These are phyloP conservation scores for Sebastes miniatus DNA, from an alignment of 2,797 vertebrate species.

Conservation along the genomic window DNA sequence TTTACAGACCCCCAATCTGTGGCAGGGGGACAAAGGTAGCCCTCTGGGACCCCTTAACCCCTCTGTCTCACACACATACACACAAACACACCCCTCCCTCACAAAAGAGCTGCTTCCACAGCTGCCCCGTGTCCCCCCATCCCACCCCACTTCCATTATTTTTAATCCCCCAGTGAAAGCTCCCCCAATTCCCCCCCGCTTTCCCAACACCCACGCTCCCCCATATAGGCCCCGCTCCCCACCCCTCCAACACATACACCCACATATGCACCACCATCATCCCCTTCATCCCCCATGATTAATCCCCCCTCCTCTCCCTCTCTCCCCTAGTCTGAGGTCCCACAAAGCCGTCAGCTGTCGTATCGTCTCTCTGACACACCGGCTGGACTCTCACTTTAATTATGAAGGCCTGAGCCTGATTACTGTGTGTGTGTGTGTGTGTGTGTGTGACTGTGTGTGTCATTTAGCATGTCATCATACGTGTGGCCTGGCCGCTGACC, in stretches of 20 bases:
- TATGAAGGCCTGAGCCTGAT: slow-evolving; percentile 69
- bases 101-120: slow-evolving; percentile 78
- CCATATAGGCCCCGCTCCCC: neutral
- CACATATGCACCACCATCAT: slow-evolving; percentile 1
- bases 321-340: slow-evolving; percentile 42
- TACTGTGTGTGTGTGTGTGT: slow-evolving; percentile 38
- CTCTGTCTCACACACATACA: slow-evolving; percentile 25
- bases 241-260: neutral
- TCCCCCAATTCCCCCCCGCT: slow-evolving; percentile 19
- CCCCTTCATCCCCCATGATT: slow-evolving; percentile 30
- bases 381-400: slow-evolving; percentile 77
- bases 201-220: slow-evolving; percentile 21
- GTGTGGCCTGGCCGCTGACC: neutral
- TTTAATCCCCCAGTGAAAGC: slow-evolving; percentile 82
- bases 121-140: slow-evolving; percentile 74
- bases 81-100: slow-evolving; percentile 33
- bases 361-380: slow-evolving; percentile 60
- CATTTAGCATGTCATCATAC: neutral
- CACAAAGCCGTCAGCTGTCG: slow-evolving; percentile 82
- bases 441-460: neutral
- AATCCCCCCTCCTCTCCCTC: slow-evolving; percentile 41
- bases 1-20: slow-evolving; percentile 68
- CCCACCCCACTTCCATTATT: slow-evolving; percentile 70
- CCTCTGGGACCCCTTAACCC: slow-evolving; percentile 73
- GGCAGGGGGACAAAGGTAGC: slow-evolving; percentile 77